Percentiles rank a stretch among this genome's conserved stretches.
phyloP scores from a whole-genome alignment of 2,113 vertebrate genomes.

The Mustelus asterias region DNA sequence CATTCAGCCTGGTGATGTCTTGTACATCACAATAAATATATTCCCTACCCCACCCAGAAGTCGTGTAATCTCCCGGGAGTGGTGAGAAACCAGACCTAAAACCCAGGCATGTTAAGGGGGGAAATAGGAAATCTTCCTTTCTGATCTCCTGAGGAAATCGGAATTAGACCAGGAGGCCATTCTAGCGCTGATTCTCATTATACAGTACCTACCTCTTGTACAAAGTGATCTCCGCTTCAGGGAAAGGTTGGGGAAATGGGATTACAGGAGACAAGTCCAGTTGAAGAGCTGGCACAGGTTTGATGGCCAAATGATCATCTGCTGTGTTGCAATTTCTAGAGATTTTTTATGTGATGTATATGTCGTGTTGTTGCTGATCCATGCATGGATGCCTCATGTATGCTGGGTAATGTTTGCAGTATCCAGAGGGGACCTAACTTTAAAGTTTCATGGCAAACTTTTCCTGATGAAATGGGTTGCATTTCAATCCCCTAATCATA shows the following conservation, averaged over 20 bases:
- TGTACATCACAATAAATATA: neutral
- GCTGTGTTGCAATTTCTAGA: neutral
- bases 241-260: neutral
- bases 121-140: neutral
- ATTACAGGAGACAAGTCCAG: neutral
- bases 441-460: neutral
- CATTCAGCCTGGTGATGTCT: neutral
- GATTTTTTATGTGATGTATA: neutral
- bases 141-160: neutral
- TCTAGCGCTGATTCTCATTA: neutral
- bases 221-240: neutral
- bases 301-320: neutral
- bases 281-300: neutral
- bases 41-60: neutral
- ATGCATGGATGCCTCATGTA: neutral
- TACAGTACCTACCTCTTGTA: constrained; percentile 23
- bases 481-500: neutral
- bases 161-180: neutral
- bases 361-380: neutral
- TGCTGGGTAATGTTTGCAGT: neutral
- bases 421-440: neutral
- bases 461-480: neutral
- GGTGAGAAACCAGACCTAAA: neutral
- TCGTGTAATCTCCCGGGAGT: neutral
- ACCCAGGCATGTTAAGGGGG: neutral